Conservation (phyloP, 2,797 vertebrate species). For the Crenichthys baileyi region DNA sequence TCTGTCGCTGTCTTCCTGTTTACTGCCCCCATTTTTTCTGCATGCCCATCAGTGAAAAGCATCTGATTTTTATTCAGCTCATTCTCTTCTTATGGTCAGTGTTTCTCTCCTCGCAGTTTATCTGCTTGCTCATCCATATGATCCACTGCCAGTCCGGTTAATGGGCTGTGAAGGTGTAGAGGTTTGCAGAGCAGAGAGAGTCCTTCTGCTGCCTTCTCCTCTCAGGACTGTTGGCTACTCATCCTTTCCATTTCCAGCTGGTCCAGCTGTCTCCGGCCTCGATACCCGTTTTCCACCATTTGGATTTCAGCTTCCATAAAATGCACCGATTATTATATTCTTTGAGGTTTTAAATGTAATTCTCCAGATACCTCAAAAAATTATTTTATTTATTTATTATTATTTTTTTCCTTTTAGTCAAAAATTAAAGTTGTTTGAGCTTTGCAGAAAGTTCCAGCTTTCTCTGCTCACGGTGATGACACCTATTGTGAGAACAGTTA, state of each 20-base stretch:
- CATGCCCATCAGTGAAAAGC: background rate
- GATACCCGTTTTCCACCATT: background rate
- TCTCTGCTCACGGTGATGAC: background rate
- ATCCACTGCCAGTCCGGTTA: background rate
- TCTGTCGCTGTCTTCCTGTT: background rate
- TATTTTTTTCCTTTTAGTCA: background rate
- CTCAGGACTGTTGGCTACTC: background rate
- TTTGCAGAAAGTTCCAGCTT: background rate
- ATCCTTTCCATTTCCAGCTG: background rate
- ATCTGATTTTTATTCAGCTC: slow-evolving; percentile 11
- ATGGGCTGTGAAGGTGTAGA: slow-evolving; percentile 13
- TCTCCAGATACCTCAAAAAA: background rate
- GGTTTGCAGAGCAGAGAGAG: background rate
- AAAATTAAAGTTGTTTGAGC: background rate
- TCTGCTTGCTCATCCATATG: background rate
- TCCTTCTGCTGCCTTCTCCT: background rate
- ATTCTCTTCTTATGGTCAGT: slow-evolving; percentile 2
- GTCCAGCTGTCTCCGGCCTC: background rate
- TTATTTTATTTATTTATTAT: background rate
- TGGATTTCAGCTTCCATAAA: background rate
- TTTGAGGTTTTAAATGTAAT: background rate
- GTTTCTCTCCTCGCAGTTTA: background rate
- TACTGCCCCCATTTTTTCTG: background rate
- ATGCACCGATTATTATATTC: background rate
- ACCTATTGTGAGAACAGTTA: background rate